Conservation (phyloP, 2,113 vertebrate genomes). For the Apteryx mantelli region DNA sequence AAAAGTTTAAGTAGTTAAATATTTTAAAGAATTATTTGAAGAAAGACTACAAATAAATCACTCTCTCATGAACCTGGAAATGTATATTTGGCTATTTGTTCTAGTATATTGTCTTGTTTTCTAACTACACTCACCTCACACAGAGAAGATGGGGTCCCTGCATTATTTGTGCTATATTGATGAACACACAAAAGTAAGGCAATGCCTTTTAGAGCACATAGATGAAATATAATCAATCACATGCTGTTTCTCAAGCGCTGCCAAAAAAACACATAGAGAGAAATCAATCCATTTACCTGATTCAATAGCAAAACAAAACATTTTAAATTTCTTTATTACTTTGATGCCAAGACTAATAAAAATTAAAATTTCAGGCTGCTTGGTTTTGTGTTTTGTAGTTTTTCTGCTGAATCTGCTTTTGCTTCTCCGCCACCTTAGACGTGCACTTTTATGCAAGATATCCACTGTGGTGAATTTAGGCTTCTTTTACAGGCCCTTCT, state of each 20-base stretch:
- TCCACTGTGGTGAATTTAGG: neutral
- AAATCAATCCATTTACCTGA: neutral
- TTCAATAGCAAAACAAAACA: neutral
- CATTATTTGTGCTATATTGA: slow-evolving; percentile 7
- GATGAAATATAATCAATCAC: neutral
- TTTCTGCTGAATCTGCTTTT: neutral
- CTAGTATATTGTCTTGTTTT: neutral
- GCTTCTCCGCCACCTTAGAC: neutral
- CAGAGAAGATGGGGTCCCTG: neutral
- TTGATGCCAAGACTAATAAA: neutral
- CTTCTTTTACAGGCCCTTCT: neutral
- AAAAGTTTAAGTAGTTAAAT: slow-evolving; percentile 54
- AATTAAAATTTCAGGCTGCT: neutral
- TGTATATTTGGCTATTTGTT: slow-evolving; percentile 6
- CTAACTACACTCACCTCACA: neutral
- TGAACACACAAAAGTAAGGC: neutral
- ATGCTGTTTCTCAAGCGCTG: neutral
- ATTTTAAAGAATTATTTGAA: slow-evolving; percentile 34
- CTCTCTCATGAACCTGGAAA: neutral
- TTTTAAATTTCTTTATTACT: neutral
- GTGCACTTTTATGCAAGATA: neutral
- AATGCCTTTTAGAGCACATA: neutral
- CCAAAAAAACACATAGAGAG: neutral
- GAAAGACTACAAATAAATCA: slow-evolving; percentile 40
- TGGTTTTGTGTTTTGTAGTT: neutral